A percentile compares a stretch with the other conserved stretches of the same genome.
Conservation (phyloP, 2,113 vertebrate species). For the Actenoides hombroni region DNA sequence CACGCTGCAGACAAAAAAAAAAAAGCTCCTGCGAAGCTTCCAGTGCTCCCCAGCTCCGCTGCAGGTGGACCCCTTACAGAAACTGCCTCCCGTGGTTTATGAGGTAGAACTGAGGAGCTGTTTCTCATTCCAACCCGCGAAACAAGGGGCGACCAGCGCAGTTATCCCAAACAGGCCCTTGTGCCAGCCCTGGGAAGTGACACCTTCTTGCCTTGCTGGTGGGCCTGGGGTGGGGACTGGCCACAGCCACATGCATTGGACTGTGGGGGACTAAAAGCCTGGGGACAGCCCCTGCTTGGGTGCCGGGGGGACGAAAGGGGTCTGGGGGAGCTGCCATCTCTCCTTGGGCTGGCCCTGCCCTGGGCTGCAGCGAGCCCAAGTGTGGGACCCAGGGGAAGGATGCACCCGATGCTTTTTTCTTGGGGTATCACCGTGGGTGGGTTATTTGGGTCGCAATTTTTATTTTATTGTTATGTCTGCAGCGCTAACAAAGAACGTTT, state of each 20-base stretch:
- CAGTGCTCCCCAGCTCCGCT: neutral
- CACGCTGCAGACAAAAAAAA: neutral
- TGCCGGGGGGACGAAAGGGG: neutral
- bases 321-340: neutral
- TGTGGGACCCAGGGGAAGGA: neutral
- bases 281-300: neutral
- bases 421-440: neutral
- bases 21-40: neutral
- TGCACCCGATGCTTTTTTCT: neutral
- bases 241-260: accelerated
- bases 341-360: neutral
- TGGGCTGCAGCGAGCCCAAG: accelerated
- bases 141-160: neutral
- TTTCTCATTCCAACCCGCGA: neutral
- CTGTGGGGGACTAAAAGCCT: neutral
- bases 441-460: neutral
- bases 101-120: neutral
- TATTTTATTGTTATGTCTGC: neutral
- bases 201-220: neutral
- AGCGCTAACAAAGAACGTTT: neutral
- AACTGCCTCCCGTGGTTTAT: neutral
- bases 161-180: too few relatives aligned
- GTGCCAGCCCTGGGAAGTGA: neutral
- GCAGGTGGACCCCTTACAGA: neutral
- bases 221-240: accelerated